Base-by-base conservation (phyloP, 2,113 vertebrate species). In the Limanda limanda region DNA sequence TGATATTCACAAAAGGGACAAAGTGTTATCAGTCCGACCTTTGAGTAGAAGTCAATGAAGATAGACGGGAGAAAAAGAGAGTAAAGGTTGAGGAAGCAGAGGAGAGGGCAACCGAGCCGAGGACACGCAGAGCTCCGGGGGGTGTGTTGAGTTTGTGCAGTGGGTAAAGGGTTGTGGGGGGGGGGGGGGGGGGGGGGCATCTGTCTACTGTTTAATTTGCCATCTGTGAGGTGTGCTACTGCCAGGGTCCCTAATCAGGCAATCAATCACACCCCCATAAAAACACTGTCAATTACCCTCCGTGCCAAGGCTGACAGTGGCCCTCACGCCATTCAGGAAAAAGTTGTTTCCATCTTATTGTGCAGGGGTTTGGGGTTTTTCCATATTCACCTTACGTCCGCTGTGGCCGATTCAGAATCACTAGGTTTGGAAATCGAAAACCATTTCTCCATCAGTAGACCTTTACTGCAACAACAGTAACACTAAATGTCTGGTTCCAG, bases 181-280 rank as follows among this genome's bases (percentile, higher is more conserved):
- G 67, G 57, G 24, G 14, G 54, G 65, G 27, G 68, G 85, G 86
- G 54, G 65, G 40, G 73, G 85, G 86, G 91, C 90, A 92, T 90
- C 90, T 92, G 90, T 90, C 89, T 87, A 75, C 85, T 86, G 78
- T 88, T 91, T 92, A 93, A 92, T 92, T 88, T 88, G 84, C 94
- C 93, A 95, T 95, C 93, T 95, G 93, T 84, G 92, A 91, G 86
- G 79, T 88, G 79, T 79, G 90, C 92, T 83, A 94, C 92, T 91
- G 95, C 91, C 88, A 93, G 90, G 74, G 85, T 85, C 93, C 81
- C 93, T 96, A 96, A 96, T 94, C 92, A 48, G 93, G 94, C 95
- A 93, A 96, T 98, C 96, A 94, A 98, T 98, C 96, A 97, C 87
- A 92, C 83, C 87, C 89, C 91, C 61, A 83, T 91, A 92, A 94